Evolutionary conservation across 2,888 invertebrate species (phyloP).

Genomic region (Ischnura elegans): DNA sequence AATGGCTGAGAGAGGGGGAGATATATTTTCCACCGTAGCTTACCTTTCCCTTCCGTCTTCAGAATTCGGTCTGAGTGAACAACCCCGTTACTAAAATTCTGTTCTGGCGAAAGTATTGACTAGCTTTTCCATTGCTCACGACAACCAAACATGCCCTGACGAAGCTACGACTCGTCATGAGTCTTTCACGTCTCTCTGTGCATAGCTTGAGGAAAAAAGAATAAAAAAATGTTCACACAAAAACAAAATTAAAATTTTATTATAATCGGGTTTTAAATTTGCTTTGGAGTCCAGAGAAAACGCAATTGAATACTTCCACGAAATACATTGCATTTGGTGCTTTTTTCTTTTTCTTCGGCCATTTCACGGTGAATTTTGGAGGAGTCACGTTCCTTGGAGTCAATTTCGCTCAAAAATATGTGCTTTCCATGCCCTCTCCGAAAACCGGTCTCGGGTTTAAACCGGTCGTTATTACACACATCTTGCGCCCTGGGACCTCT

Average conservation of each 20-base stretch:
- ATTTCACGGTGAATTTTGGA: background rate
- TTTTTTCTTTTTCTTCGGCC: background rate
- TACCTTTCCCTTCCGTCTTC: too few relatives aligned
- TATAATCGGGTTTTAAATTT: background rate
- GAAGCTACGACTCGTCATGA: too few relatives aligned
- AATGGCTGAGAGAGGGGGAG: too few relatives aligned
- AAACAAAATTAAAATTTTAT: background rate
- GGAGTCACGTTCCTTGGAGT: background rate
- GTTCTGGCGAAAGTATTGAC: too few relatives aligned
- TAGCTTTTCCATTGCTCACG: too few relatives aligned
- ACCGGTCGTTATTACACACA: slow-evolving; percentile 5
- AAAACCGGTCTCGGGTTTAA: background rate
- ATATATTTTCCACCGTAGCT: too few relatives aligned
- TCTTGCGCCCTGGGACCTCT: background rate
- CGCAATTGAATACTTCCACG: background rate
- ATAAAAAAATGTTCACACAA: too few relatives aligned
- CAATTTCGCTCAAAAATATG: background rate
- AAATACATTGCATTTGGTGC: background rate
- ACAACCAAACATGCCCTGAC: too few relatives aligned
- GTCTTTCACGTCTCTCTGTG: too few relatives aligned
- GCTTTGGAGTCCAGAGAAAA: background rate
- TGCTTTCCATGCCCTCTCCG: background rate
- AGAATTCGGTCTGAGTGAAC: too few relatives aligned
- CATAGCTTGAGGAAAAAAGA: too few relatives aligned
- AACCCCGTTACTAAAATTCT: too few relatives aligned